A percentile compares a stretch with the other conserved stretches of the same genome.
Evolutionary conservation across 2,888 invertebrate genomes (phyloP).

Genomic region (Macrosiphum euphorbiae): DNA sequence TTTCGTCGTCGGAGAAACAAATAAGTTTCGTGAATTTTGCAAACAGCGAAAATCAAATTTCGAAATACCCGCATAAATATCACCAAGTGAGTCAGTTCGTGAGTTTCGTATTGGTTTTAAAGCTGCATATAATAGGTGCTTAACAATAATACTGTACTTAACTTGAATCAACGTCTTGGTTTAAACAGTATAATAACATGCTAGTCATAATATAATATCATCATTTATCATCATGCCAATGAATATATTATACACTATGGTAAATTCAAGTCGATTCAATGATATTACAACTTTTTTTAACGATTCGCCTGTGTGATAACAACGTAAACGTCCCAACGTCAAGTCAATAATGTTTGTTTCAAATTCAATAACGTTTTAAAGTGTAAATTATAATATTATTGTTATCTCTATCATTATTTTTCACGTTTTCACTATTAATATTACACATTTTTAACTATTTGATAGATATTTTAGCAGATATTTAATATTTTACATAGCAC

Average conservation of each 20-base stretch:
- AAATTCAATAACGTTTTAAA: not conserved
- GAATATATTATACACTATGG: too few species aligned
- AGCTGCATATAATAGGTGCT: not conserved
- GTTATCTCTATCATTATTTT: not conserved
- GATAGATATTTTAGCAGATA: not conserved
- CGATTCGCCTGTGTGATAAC: not conserved
- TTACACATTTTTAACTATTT: not conserved
- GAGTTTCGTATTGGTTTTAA: not conserved
- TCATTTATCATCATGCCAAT: not conserved
- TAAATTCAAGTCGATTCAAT: too few species aligned
- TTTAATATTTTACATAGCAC: not conserved
- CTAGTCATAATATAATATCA: not conserved
- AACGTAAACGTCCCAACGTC: not conserved
- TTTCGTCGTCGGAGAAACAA: not conserved
- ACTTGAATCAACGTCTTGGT: not conserved
- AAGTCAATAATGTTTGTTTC: not conserved
- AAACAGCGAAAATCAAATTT: not conserved
- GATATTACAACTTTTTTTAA: too few species aligned
- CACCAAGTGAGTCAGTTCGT: too few species aligned
- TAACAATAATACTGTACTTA: not conserved
- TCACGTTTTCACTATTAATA: not conserved
- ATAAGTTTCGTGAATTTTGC: not conserved
- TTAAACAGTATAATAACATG: not conserved
- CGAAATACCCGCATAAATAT: not conserved
- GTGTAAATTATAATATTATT: not conserved